Evolutionary conservation across 2,113 vertebrate genomes (phyloP).

Genomic region (Diadophis punctatus): DNA sequence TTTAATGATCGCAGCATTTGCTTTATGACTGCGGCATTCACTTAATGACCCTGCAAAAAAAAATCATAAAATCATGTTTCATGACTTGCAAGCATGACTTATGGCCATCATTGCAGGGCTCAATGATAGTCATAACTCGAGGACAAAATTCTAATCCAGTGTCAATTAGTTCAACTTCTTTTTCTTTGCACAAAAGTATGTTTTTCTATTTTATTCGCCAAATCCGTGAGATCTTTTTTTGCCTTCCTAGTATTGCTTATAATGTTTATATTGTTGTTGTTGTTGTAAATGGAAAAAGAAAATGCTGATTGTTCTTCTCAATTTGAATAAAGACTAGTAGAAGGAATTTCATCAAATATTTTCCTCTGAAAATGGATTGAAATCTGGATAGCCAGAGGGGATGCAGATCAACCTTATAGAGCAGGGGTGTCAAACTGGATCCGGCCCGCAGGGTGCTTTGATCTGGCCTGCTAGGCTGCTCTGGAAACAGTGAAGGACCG

Average conservation of each 20-base stretch:
- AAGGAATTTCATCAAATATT: neutral
- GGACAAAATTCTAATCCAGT: neutral
- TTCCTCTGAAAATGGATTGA: neutral
- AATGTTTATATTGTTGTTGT: neutral
- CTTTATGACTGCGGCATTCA: too few relatives aligned
- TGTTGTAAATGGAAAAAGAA: neutral
- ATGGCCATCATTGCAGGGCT: too few relatives aligned
- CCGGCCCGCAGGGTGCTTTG: too few relatives aligned
- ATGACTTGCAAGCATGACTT: too few relatives aligned
- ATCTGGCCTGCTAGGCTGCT: too few relatives aligned
- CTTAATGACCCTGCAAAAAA: too few relatives aligned
- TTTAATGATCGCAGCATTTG: too few relatives aligned
- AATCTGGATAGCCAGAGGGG: neutral
- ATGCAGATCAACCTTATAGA: too few relatives aligned
- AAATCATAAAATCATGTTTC: too few relatives aligned
- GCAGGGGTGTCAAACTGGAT: too few relatives aligned
- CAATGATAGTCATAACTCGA: too few relatives aligned
- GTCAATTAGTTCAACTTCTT: neutral
- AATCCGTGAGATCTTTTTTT: neutral
- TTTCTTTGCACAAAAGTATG: neutral
- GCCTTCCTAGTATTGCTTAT: neutral
- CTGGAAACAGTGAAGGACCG: too few relatives aligned
- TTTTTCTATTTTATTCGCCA: neutral
- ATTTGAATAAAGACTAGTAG: neutral
- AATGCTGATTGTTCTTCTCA: neutral